Conservation (phyloP, 2,888 invertebrate species). For the Euphydryas editha region DNA sequence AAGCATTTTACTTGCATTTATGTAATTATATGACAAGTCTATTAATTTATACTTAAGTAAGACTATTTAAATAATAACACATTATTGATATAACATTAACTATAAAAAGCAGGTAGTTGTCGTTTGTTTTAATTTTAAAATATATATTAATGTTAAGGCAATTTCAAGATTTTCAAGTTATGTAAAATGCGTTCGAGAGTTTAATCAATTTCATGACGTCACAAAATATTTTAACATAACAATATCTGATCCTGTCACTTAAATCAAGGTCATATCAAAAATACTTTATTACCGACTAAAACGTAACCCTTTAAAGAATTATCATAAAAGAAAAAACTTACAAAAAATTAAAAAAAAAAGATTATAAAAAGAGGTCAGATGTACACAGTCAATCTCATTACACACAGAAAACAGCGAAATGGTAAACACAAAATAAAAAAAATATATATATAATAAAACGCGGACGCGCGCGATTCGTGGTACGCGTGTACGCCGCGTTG, state of each 20-base stretch:
- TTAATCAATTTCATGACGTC: slow-evolving; percentile 37
- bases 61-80: slow-evolving; percentile 19
- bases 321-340: slow-evolving; percentile 29
- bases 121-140: neutral
- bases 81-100: neutral
- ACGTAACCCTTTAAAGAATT: neutral
- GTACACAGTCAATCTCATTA: slow-evolving; percentile 51
- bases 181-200: slow-evolving; percentile 21
- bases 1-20: slow-evolving; percentile 29
- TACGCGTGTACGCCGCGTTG: slow-evolving; percentile 68
- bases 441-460: slow-evolving; percentile 30
- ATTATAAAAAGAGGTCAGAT: slow-evolving; percentile 30
- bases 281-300: slow-evolving; percentile 8
- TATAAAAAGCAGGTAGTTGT: neutral
- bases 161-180: neutral
- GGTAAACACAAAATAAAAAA: slow-evolving; percentile 34
- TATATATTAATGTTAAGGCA: neutral
- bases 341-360: slow-evolving; percentile 23
- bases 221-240: slow-evolving; percentile 37
- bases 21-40: slow-evolving; percentile 33
- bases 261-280: slow-evolving; percentile 46
- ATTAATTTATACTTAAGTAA: slow-evolving; percentile 23
- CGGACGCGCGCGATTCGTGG: slow-evolving; percentile 52
- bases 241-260: slow-evolving; percentile 41
- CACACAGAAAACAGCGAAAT: slow-evolving; percentile 42